Evolutionary conservation across 2,888 invertebrate genomes (phyloP).

Genomic region (Nomada fabriciana): DNA sequence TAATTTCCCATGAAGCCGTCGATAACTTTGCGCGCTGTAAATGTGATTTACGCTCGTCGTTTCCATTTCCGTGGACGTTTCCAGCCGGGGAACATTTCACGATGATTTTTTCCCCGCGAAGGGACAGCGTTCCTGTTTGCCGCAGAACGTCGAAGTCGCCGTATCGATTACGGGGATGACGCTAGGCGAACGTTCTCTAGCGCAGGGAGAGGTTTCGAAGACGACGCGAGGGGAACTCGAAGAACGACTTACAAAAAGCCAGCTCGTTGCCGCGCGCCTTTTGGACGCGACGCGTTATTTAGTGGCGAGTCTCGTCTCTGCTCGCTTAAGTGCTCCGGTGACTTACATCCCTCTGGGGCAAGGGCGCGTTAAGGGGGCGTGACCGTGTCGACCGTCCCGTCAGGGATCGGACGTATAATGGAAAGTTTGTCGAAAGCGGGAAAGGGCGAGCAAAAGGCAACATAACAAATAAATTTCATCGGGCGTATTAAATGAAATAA

Average conservation of each 20-base stretch:
- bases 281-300: slow-evolving; percentile 75
- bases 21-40: slow-evolving; percentile 25
- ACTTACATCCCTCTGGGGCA: slow-evolving; percentile 78
- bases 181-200: not conserved
- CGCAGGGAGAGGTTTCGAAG: not conserved
- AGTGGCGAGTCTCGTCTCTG: slow-evolving; percentile 71
- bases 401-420: slow-evolving; percentile 55
- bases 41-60: slow-evolving; percentile 32
- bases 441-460: slow-evolving; percentile 30
- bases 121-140: not conserved
- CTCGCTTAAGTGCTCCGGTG: slow-evolving; percentile 78
- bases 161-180: slow-evolving; percentile 22
- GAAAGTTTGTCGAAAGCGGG: slow-evolving; percentile 54
- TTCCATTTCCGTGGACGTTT: slow-evolving; percentile 7
- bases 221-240: slow-evolving; percentile 12
- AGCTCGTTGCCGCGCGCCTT: slow-evolving; percentile 61
- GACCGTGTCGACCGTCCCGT: slow-evolving; percentile 62
- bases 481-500: not conserved
- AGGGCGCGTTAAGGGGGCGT: slow-evolving; percentile 77
- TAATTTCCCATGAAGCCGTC: slow-evolving; percentile 51
- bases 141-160: not conserved
- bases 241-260: slow-evolving; percentile 47
- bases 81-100: not conserved
- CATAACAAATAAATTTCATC: slow-evolving; percentile 33
- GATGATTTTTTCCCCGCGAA: not conserved